These are phyloP conservation scores for Drosophila repletoides DNA, from an alignment of 1,140 invertebrate genomes.

Conservation along the genomic window DNA sequence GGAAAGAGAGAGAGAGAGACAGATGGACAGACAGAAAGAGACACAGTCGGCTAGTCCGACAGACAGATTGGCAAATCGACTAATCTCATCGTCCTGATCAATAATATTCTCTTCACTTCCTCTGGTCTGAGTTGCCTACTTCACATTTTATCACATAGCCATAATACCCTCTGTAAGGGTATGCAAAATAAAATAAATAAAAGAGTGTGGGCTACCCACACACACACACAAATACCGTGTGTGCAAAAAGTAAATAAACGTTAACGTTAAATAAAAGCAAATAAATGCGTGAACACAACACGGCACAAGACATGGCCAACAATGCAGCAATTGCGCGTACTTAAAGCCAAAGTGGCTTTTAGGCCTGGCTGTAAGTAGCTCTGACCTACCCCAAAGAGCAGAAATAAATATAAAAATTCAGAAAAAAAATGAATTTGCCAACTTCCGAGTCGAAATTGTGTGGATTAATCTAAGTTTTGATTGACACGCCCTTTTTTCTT, in stretches of 20 bases:
- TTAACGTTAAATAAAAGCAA: constrained; percentile 70
- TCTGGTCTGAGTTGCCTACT: too few relatives aligned
- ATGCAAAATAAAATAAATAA: too few relatives aligned
- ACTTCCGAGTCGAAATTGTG: constrained; percentile 60
- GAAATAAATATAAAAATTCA: neutral
- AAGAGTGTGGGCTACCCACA: constrained; percentile 26
- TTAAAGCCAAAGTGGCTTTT: constrained; percentile 54
- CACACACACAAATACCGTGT: neutral
- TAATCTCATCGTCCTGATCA: too few relatives aligned
- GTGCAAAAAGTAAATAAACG: constrained; percentile 69
- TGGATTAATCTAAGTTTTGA: constrained; percentile 54
- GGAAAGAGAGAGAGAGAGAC: too few relatives aligned
- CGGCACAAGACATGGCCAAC: constrained; percentile 50
- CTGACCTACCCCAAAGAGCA: constrained; percentile 63
- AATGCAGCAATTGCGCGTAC: constrained; percentile 47
- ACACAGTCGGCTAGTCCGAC: too few relatives aligned
- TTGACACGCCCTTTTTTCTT: constrained; percentile 61
- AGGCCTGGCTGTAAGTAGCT: constrained; percentile 24
- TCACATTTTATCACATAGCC: too few relatives aligned
- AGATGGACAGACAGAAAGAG: too few relatives aligned
- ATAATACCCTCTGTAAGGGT: too few relatives aligned
- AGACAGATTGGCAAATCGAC: too few relatives aligned
- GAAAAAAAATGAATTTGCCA: constrained; percentile 9
- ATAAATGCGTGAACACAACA: constrained; percentile 75
- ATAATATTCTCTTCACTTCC: too few relatives aligned